Evolutionary conservation across 1,140 invertebrate genomes (phyloP), one percentile per base, ranked within the genome.

Genomic region (Brachionus angularis): DNA sequence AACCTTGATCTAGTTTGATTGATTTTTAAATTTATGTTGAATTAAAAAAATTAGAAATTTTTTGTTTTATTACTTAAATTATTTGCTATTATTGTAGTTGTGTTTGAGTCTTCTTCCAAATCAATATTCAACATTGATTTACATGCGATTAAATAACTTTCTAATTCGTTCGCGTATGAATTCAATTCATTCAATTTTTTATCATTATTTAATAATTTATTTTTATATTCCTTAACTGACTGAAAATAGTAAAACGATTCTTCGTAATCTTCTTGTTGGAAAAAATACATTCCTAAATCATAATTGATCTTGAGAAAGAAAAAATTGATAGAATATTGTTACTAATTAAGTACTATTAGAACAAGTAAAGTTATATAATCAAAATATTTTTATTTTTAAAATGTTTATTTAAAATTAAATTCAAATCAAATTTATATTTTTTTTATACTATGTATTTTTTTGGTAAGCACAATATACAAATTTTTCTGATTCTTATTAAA

Each of bases 181-280:
- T 58, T 36, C 39, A 58, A 36, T 25, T 58, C 53, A 23, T 58
- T 58, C 4, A 58, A 18, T 39, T 39, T 58, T 7, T 36, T 58
- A 8, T 58, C 34, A 12, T 58, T 34, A 58, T 39, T 58, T 12
- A 36, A 23, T 10, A 58, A 5, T 25, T 58, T 58, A 58, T 58
- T 58, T 58, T 58, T 58, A 33, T 58, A 58, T 5, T 58, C 53
- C 39, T 58, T 58, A 2, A 58, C 53, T 25, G 53, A 36, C 10
- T 58, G 53, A 39, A 58, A 58, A 39, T 39, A 39, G 23, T 58
- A 58, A 58, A 58, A 58, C 23, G 53, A 31, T 39, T 58, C 53
- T 58, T 58, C 33, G 53, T 67, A 67, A 12, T 67, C 62, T 50
- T 67, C 62, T 67, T 67, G 42, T 42, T 67, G 62, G 31, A 67